Conservation (phyloP, 2,113 vertebrate species). For the Pseudolaguvia tuberculata region DNA sequence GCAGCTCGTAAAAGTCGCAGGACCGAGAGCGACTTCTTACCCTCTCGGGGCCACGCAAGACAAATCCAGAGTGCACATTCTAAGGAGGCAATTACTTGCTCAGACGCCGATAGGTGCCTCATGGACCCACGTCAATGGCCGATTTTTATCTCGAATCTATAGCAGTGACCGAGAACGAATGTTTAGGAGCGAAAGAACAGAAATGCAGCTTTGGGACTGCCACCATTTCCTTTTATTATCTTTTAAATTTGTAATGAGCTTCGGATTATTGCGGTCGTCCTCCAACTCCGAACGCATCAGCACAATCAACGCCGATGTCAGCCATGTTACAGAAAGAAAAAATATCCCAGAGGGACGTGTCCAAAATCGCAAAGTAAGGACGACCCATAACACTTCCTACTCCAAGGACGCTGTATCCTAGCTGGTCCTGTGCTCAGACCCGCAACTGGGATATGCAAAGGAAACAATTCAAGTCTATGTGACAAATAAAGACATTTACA, state of each 20-base stretch:
- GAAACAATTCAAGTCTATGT: too few relatives aligned
- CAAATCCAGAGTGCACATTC: neutral
- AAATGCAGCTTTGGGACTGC: slow-evolving; percentile 12
- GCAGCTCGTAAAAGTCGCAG: slow-evolving; percentile 15
- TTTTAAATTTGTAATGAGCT: slow-evolving; percentile 39
- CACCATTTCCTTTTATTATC: slow-evolving; percentile 21
- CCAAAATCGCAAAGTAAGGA: too few relatives aligned
- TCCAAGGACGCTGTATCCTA: too few relatives aligned
- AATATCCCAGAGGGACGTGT: too few relatives aligned
- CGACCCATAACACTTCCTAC: too few relatives aligned
- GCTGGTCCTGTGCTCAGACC: too few relatives aligned
- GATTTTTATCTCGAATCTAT: neutral
- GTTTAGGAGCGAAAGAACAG: neutral
- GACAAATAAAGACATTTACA: too few relatives aligned
- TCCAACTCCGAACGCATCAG: slow-evolving; percentile 2
- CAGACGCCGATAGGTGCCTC: neutral
- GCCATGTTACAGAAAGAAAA: neutral
- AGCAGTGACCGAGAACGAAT: neutral
- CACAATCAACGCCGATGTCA: neutral
- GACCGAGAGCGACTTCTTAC: neutral
- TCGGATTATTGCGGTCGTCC: slow-evolving; percentile 22
- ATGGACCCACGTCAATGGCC: neutral
- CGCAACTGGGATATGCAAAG: too few relatives aligned
- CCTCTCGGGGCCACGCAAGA: neutral
- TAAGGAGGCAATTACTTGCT: neutral